phyloP scores from a whole-genome alignment of 2,113 vertebrate species.

The Pogona vitticeps region DNA sequence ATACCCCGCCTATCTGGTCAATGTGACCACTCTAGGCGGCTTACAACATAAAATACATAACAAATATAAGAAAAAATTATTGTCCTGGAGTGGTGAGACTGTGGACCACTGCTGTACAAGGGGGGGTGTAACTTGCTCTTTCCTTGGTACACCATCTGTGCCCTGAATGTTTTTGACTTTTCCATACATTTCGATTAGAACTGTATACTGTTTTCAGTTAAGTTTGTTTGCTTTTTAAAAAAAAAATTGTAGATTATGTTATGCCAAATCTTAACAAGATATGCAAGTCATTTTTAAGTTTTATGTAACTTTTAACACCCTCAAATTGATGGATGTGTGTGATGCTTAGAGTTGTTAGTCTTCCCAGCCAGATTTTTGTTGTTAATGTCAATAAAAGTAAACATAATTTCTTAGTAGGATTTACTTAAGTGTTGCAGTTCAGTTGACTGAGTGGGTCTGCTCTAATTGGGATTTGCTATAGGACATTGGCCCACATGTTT shows the following conservation, averaged over 20 bases:
- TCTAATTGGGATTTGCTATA: no score
- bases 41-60: no score
- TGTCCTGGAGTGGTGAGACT: no score
- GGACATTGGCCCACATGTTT: background rate
- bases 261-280: background rate
- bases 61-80: no score
- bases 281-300: background rate
- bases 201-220: background rate
- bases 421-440: no score
- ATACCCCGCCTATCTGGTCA: no score
- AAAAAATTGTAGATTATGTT: background rate
- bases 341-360: background rate
- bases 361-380: background rate
- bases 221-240: background rate
- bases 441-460: no score
- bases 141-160: background rate
- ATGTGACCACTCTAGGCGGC: no score
- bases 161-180: background rate
- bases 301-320: background rate
- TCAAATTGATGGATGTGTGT: background rate
- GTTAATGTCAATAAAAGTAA: no score
- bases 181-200: background rate
- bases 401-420: no score
- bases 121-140: background rate
- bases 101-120: background rate